These are phyloP conservation scores for Pteronura brasiliensis DNA, from an alignment of 2,113 vertebrate genomes.

Conservation along the genomic window DNA sequence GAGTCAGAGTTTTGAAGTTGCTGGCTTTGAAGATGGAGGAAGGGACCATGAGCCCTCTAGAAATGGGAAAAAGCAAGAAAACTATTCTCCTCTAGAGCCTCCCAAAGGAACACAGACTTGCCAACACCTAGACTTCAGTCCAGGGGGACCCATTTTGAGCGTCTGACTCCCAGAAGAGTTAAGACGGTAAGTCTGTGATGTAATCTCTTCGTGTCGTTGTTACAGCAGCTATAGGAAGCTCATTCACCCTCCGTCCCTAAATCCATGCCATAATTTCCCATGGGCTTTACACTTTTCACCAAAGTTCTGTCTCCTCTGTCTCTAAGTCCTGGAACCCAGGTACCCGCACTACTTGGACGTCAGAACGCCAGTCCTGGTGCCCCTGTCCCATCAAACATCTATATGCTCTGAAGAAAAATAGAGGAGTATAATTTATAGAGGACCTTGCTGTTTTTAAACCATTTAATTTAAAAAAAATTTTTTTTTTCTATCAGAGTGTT, in stretches of 20 bases:
- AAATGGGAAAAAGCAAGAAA: background rate
- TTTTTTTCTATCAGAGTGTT: background rate
- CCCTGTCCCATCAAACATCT: background rate
- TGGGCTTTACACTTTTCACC: background rate
- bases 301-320: fast-evolving
- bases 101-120: too few relatives aligned
- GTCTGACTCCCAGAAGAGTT: background rate
- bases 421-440: background rate
- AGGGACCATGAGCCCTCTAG: background rate
- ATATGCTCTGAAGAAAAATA: background rate
- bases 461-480: background rate
- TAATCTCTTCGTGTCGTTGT: background rate
- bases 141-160: background rate
- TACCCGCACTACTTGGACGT: fast-evolving
- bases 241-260: background rate
- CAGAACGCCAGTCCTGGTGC: background rate
- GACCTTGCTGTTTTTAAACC: background rate
- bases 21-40: background rate
- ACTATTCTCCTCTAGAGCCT: background rate
- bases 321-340: background rate
- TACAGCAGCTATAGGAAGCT: background rate
- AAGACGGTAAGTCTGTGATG: background rate
- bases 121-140: background rate
- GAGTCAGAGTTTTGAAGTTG: background rate
- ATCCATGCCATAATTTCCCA: background rate